Evolutionary conservation across 2,113 vertebrate genomes (phyloP).

Genomic region (Castor canadensis): DNA sequence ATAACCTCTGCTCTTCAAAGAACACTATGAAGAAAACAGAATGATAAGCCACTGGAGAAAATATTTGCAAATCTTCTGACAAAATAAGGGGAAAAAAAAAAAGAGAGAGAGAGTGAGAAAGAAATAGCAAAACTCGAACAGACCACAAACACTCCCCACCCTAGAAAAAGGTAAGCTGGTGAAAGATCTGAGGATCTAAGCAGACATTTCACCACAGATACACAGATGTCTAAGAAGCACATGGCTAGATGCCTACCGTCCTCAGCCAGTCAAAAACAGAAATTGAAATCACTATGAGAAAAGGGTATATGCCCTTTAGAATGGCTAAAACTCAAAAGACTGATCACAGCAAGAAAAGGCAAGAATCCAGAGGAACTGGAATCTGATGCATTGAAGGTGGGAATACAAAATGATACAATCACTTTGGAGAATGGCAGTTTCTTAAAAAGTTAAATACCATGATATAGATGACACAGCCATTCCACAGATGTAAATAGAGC

Average conservation of each 20-base stretch:
- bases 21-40: too few relatives aligned
- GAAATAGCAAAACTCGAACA: background rate
- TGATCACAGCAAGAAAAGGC: background rate
- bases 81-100: background rate
- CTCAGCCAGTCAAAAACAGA: background rate
- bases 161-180: background rate
- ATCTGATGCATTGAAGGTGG: too few relatives aligned
- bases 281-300: background rate
- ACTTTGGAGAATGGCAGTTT: too few relatives aligned
- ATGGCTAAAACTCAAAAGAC: background rate
- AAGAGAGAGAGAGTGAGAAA: too few relatives aligned
- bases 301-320: background rate
- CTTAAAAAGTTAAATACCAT: background rate
- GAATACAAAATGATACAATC: too few relatives aligned
- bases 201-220: too few relatives aligned
- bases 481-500: background rate
- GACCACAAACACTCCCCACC: background rate
- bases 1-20: too few relatives aligned
- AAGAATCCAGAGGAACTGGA: background rate
- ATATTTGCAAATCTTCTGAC: background rate
- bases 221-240: background rate
- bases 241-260: background rate
- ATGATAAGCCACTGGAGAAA: background rate
- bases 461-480: background rate
- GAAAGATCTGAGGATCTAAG: background rate